Conservation (phyloP, 2,797 vertebrate species). For the Galaxias olidus region DNA sequence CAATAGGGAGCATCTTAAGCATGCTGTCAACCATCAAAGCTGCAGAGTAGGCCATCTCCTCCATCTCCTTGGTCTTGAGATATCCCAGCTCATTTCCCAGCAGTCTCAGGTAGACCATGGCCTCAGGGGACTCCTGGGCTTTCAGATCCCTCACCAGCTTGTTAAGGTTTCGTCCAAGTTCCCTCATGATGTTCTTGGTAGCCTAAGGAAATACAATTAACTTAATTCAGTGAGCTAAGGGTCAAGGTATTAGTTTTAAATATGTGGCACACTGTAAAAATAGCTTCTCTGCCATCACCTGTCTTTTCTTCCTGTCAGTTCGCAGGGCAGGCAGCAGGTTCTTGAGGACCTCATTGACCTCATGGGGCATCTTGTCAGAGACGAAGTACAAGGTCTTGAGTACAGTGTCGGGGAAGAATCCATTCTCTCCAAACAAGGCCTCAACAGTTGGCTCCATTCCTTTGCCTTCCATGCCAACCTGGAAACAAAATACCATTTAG, state of each 20-base stretch:
- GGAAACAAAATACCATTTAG: slow-evolving; percentile 26
- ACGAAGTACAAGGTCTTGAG: slow-evolving; percentile 87
- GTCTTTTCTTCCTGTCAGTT: slow-evolving; percentile 65
- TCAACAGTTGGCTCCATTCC: slow-evolving; percentile 90
- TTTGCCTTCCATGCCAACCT: slow-evolving; percentile 91
- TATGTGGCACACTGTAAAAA: not conserved
- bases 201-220: slow-evolving; percentile 40
- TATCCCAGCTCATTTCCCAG: slow-evolving; percentile 92
- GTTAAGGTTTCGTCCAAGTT: slow-evolving; percentile 79
- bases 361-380: slow-evolving; percentile 80
- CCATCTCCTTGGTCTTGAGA: slow-evolving; percentile 83
- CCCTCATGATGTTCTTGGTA: slow-evolving; percentile 78
- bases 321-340: slow-evolving; percentile 78
- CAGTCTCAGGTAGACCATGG: slow-evolving; percentile 87
- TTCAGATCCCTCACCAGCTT: slow-evolving; percentile 83
- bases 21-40: slow-evolving; percentile 67
- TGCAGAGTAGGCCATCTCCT: slow-evolving; percentile 66
- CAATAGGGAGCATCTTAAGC: slow-evolving; percentile 68
- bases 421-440: slow-evolving; percentile 87
- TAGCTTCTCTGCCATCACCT: no score
- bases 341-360: slow-evolving; percentile 76
- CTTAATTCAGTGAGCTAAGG: not conserved
- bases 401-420: slow-evolving; percentile 90
- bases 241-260: not conserved
- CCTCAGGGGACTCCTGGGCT: slow-evolving; percentile 81